Conservation (phyloP, 2,113 vertebrate genomes). For the Periophthalmus modestus region DNA sequence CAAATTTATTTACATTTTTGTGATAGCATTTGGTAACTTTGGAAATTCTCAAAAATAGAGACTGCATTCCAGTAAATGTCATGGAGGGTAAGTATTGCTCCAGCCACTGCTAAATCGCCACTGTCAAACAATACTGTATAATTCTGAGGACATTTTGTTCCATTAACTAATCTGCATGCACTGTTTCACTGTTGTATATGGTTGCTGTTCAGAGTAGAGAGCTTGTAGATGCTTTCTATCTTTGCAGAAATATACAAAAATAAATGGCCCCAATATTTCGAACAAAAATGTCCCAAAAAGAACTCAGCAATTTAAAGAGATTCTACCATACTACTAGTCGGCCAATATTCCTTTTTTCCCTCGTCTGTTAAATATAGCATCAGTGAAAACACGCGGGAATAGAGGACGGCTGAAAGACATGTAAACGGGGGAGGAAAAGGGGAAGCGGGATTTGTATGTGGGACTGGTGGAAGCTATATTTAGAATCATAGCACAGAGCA, state of each 20-base stretch:
- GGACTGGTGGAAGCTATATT: constrained; percentile 52
- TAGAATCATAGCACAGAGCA: constrained; percentile 45
- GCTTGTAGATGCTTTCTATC: constrained; percentile 12
- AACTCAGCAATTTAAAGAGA: neutral
- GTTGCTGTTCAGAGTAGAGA: constrained; percentile 4
- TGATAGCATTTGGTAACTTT: neutral
- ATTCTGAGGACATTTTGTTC: neutral
- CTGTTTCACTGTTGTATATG: neutral
- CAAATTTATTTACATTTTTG: neutral
- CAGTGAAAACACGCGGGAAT: constrained; percentile 54
- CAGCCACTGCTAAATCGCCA: neutral
- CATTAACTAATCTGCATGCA: neutral
- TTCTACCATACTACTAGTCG: constrained; percentile 34
- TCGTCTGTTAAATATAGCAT: constrained; percentile 68
- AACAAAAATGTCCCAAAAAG: constrained; percentile 18
- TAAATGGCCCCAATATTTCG: neutral
- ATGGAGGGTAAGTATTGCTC: neutral
- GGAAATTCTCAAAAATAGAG: neutral
- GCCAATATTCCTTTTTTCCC: constrained; percentile 26
- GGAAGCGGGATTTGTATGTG: constrained; percentile 27
- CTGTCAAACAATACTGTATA: neutral
- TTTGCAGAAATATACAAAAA: constrained; percentile 9
- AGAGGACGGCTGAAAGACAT: constrained; percentile 70
- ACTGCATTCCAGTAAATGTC: neutral
- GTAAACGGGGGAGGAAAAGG: constrained; percentile 22